These are phyloP conservation scores for Abrostola tripartita DNA, from an alignment of 2,888 invertebrate genomes.

Conservation along the genomic window DNA sequence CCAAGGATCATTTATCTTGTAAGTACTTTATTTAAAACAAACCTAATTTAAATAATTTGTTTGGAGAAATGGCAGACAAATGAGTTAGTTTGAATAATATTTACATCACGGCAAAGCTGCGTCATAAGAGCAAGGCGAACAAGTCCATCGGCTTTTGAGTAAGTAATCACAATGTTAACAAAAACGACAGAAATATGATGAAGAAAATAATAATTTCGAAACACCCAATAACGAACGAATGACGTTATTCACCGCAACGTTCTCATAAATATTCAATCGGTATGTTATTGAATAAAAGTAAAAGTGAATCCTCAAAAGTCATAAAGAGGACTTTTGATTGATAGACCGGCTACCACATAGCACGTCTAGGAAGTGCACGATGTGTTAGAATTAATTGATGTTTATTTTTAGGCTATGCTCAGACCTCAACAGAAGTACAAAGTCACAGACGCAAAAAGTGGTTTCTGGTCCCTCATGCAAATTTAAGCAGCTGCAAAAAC, in stretches of 20 bases:
- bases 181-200: constrained; percentile 66
- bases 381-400: constrained; percentile 69
- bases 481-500: constrained; percentile 43
- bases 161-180: constrained; percentile 71
- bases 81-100: constrained; percentile 32
- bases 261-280: constrained; percentile 80
- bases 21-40: constrained; percentile 19
- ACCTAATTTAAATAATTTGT: constrained; percentile 19
- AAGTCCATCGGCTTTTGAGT: constrained; percentile 70
- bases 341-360: constrained; percentile 66
- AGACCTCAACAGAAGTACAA: constrained; percentile 34
- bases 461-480: constrained; percentile 25
- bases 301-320: constrained; percentile 78
- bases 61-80: constrained; percentile 31
- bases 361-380: constrained; percentile 69
- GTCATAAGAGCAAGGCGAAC: constrained; percentile 66
- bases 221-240: constrained; percentile 70
- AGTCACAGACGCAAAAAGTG: constrained; percentile 41
- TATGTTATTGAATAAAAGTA: constrained; percentile 83
- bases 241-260: constrained; percentile 72
- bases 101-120: constrained; percentile 9
- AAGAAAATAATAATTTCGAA: constrained; percentile 74
- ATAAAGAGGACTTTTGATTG: constrained; percentile 72
- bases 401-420: constrained; percentile 52
- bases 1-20: constrained; percentile 21